Base-by-base conservation (phyloP, 1,140 invertebrate genomes). In the Plodia interpunctella region DNA sequence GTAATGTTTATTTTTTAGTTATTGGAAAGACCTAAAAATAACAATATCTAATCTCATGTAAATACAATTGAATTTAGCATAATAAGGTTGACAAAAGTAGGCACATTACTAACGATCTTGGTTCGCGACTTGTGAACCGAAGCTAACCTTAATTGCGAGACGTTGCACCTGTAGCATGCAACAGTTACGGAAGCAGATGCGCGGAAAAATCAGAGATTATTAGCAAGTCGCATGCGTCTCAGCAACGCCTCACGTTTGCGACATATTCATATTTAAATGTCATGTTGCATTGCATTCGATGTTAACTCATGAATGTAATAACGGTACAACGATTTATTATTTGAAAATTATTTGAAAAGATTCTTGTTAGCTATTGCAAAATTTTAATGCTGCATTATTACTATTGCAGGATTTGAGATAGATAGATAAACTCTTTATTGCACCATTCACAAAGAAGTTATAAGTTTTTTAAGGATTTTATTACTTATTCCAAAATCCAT, bases 261-360 rank as follows among this genome's bases (percentile, higher is more conserved):
- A 81, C 78, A 76, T 74, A 88, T 85, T 88, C 85, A 86, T 86
- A 88, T 88, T 88, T 79, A 85, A 86, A 88, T 88, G 79, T 82
- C 74, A 75, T 71, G 59, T 66, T 68, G 74, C 68, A 69, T 71
- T 25, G 20, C 30, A 25, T 20, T 53, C 67, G 65, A 56, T 64
- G 75, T 62, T 74, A 73, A 68, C 73, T 78, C 83, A 73, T 75
- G 78, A 10, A 32, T 74, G 76, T 78, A 61, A 63, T 67, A 65
- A 63, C 62, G 52, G 19, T 49, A 38, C 18, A 25, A 58, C 56
- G 56, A 25, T 58, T 58, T 30, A 58, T 44, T 15, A 17, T n/a
- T 15, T 44, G 38, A 6, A 44, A 6, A 44, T 15, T 5, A 10
- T 4, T 44, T 44, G 2, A n/a, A 44, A 44, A 32, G 38, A 17